Percentiles rank a stretch among this genome's conserved stretches.
Conservation (phyloP, 2,797 vertebrate species). For the Mormyrus hasselquistii region DNA sequence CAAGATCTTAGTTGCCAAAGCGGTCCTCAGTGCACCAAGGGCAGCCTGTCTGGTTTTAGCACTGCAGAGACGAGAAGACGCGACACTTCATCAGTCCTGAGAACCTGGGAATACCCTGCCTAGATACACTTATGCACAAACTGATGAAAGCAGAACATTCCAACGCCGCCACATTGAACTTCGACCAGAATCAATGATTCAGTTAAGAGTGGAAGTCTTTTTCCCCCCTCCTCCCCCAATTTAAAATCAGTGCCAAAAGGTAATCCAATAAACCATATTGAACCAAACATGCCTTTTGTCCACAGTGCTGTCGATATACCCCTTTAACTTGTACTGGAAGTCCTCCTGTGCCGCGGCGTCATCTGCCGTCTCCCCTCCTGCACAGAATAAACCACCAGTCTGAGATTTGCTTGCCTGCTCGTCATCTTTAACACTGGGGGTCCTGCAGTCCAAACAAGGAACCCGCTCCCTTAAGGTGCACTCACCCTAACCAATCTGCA, state of each 20-base stretch:
- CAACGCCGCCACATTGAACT: background rate
- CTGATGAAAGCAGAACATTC: background rate
- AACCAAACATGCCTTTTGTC: slow-evolving; percentile 79
- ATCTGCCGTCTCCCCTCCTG: slow-evolving; percentile 81
- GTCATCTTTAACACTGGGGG: background rate
- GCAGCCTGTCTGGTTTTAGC: slow-evolving; percentile 90
- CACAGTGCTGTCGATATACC: slow-evolving; percentile 87
- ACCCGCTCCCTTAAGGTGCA: background rate
- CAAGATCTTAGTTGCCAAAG: slow-evolving; percentile 85
- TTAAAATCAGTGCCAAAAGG: background rate
- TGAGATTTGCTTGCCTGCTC: background rate
- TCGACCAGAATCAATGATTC: background rate
- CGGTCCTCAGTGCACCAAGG: slow-evolving; percentile 84
- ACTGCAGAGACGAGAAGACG: slow-evolving; percentile 50
- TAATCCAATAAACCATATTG: background rate
- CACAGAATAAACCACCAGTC: background rate
- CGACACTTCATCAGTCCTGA: background rate
- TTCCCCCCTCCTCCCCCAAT: no score
- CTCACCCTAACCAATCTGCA: background rate
- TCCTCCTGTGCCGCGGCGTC: slow-evolving; percentile 84
- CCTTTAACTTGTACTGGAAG: slow-evolving; percentile 90
- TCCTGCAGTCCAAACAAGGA: background rate
- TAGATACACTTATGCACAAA: background rate
- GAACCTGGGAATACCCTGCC: background rate
- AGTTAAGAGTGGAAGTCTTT: background rate